A percentile compares a stretch with the other conserved stretches of the same genome.
phyloP scores from a whole-genome alignment of 2,797 vertebrate genomes.

The Sebastes taczanowskii region DNA sequence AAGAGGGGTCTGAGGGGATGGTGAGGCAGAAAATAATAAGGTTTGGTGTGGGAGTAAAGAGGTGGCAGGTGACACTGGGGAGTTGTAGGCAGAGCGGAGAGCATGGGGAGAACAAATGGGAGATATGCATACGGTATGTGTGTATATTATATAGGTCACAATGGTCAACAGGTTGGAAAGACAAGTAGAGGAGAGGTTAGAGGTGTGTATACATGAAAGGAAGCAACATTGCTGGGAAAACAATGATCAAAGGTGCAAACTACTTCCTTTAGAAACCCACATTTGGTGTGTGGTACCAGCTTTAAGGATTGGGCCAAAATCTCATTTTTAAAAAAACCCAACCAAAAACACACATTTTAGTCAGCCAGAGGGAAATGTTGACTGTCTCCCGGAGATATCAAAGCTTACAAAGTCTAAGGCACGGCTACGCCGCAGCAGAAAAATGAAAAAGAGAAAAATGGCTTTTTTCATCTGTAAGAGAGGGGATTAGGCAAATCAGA shows the following conservation, averaged over 20 bases:
- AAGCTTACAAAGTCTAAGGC: slow-evolving; percentile 27
- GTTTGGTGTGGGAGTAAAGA: not conserved
- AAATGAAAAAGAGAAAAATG: slow-evolving; percentile 38
- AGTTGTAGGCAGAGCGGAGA: not conserved
- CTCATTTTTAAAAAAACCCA: not conserved
- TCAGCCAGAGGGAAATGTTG: slow-evolving; percentile 9
- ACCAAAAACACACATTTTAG: slow-evolving; percentile 8
- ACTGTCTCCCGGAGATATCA: slow-evolving; percentile 25
- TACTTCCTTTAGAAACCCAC: not conserved
- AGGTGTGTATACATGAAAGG: not conserved
- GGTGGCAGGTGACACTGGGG: not conserved
- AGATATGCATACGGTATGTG: not conserved
- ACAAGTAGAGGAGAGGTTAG: not conserved
- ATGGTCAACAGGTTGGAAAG: not conserved
- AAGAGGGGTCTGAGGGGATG: slow-evolving; percentile 22
- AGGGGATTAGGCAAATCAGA: slow-evolving; percentile 56
- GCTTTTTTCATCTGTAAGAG: slow-evolving; percentile 44
- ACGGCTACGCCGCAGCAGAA: not conserved
- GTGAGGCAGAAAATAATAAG: slow-evolving; percentile 1
- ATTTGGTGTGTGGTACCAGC: not conserved
- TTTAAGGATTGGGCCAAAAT: not conserved
- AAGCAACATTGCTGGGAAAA: not conserved
- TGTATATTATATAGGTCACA: not conserved
- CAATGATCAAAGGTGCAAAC: slow-evolving; percentile 4
- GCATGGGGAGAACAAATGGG: not conserved